Percentiles rank a stretch among this genome's conserved stretches.
Conservation (phyloP, 2,888 invertebrate genomes). For the Pyrochroa serraticornis region DNA sequence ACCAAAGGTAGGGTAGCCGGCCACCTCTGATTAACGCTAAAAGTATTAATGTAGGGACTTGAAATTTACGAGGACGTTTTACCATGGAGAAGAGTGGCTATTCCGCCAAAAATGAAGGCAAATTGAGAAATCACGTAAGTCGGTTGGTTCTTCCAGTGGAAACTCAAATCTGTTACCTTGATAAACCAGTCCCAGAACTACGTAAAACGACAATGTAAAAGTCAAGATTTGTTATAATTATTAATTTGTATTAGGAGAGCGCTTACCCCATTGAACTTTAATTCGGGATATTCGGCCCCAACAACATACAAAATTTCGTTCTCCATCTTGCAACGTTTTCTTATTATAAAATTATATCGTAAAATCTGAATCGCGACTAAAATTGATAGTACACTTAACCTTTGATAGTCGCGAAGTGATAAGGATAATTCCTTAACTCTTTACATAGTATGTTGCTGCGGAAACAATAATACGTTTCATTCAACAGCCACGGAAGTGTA, state of each 20-base stretch:
- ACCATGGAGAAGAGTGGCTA: conserved; percentile 74
- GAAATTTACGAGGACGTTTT: conserved; percentile 38
- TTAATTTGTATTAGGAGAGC: background rate
- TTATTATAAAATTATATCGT: too few species aligned
- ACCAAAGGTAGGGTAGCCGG: conserved; percentile 76
- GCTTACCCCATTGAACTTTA: conserved; percentile 52
- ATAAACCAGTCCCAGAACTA: conserved; percentile 70
- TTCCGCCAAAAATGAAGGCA: conserved; percentile 65
- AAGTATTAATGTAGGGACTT: conserved; percentile 27
- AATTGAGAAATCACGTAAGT: conserved; percentile 70
- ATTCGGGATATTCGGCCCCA: too few species aligned
- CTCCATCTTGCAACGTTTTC: too few species aligned
- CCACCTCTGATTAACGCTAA: conserved; percentile 74
- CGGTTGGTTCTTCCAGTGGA: conserved; percentile 70
- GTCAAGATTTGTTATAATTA: too few species aligned
- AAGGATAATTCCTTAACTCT: background rate
- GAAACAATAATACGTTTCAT: too few species aligned
- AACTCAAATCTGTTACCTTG: conserved; percentile 60
- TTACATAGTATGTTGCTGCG: too few species aligned
- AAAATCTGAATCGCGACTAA: too few species aligned
- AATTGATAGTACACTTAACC: background rate
- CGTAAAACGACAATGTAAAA: conserved; percentile 35
- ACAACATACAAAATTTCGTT: too few species aligned
- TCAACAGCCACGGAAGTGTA: too few species aligned
- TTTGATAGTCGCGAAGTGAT: background rate